These are phyloP conservation scores for Acromyrmex echinatior DNA, from an alignment of 1,140 invertebrate genomes.

Conservation along the genomic window DNA sequence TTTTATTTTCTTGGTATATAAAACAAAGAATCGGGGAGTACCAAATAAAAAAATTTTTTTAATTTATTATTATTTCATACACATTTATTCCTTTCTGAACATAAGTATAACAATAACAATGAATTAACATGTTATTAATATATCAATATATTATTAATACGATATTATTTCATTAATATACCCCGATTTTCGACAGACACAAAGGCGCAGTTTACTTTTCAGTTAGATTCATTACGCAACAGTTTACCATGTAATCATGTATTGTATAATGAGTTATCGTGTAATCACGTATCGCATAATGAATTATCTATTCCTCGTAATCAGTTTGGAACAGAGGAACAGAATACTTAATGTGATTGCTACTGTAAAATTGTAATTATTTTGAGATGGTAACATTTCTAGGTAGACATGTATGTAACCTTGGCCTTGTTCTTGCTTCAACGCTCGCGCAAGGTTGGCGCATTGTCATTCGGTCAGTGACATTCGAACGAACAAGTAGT, in stretches of 20 bases:
- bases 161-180: constrained; percentile 21
- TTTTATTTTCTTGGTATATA: background rate
- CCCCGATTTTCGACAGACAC: background rate
- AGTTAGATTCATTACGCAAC: constrained; percentile 17
- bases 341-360: background rate
- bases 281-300: background rate
- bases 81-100: background rate
- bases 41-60: background rate
- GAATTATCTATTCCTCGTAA: background rate
- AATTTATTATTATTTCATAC: background rate
- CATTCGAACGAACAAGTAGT: background rate
- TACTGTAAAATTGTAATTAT: background rate
- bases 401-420: background rate
- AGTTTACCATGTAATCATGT: background rate
- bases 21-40: background rate
- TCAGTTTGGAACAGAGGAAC: background rate
- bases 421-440: constrained; percentile 4
- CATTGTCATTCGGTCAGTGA: background rate
- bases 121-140: constrained; percentile 3
- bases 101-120: background rate
- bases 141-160: background rate
- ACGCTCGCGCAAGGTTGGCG: background rate
- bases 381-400: background rate
- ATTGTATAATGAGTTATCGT: background rate
- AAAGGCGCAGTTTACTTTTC: constrained; percentile 2